Evolutionary conservation across 2,113 vertebrate genomes (phyloP).

Genomic region (Uria lomvia): DNA sequence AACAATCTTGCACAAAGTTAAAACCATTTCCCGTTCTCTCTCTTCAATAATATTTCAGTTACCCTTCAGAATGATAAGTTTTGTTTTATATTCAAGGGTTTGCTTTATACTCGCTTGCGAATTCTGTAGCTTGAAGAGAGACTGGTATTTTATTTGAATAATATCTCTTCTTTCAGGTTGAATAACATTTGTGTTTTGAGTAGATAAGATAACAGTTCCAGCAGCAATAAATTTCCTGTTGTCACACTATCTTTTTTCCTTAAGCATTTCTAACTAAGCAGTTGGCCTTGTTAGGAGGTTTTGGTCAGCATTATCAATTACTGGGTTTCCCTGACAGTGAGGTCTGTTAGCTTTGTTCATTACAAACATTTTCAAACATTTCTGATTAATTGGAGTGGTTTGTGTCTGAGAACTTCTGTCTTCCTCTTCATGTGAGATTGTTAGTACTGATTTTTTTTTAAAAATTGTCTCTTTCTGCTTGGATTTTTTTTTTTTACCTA

Average conservation of each 20-base stretch:
- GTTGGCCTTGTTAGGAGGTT: background rate
- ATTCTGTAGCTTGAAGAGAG: background rate
- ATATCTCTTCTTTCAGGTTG: background rate
- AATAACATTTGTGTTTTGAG: background rate
- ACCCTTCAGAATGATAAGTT: background rate
- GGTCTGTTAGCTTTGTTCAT: background rate
- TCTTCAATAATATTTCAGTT: background rate
- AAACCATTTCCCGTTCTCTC: background rate
- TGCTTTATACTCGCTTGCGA: fast-evolving
- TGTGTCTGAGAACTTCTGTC: conserved; percentile 33
- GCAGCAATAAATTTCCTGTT: conserved; percentile 11
- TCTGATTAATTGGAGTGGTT: conserved; percentile 27
- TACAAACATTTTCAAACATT: background rate
- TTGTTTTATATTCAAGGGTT: fast-evolving
- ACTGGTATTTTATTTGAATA: background rate
- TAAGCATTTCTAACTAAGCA: background rate
- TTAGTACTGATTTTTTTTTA: background rate
- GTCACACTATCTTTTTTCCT: background rate
- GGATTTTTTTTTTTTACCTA: background rate
- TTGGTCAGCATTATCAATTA: background rate
- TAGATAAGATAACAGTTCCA: conserved; percentile 34
- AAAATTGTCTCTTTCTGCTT: background rate
- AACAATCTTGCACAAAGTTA: background rate
- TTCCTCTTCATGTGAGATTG: background rate
- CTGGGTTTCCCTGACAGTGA: background rate